phyloP scores from a whole-genome alignment of 30 jellyfish, hydroid and myxozoan species.

The Pelagia noctiluca region DNA sequence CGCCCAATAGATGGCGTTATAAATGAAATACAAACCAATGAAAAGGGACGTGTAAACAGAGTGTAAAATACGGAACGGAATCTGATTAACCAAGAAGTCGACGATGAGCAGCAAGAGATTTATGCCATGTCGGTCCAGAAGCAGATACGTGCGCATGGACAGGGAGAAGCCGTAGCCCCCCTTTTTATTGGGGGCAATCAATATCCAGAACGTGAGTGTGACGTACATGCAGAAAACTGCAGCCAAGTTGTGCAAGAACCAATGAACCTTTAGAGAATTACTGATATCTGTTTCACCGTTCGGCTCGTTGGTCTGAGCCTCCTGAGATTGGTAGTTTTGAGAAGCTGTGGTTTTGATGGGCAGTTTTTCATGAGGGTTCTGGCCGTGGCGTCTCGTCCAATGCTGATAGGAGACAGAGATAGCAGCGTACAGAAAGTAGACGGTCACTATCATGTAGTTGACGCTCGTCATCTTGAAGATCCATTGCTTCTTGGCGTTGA shows the following conservation, averaged over 20 bases:
- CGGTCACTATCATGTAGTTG: conserved; percentile 40
- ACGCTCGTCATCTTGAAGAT: conserved; percentile 47
- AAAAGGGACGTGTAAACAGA: conserved; percentile 52
- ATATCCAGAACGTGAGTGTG: conserved; percentile 69
- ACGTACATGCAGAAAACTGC: conserved; percentile 57
- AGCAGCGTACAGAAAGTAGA: conserved; percentile 51
- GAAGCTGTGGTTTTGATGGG: background rate
- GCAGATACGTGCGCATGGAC: conserved; percentile 40
- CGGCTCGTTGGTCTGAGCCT: too few species aligned
- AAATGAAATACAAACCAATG: conserved; percentile 45
- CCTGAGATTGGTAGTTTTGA: background rate
- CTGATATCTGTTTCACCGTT: background rate
- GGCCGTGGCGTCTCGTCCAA: background rate
- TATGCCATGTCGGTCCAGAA: conserved; percentile 82
- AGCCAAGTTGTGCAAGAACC: conserved; percentile 70
- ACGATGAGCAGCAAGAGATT: conserved; percentile 42
- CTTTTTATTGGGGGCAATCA: conserved; percentile 57
- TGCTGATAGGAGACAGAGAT: conserved; percentile 8
- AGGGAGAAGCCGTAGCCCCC: conserved; percentile 43
- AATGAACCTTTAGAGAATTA: conserved; percentile 21
- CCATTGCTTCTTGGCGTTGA: conserved; percentile 14
- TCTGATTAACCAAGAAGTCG: conserved; percentile 51
- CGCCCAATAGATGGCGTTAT: conserved; percentile 65
- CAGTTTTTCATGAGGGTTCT: background rate
- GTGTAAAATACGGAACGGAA: conserved; percentile 74